Conservation (phyloP, 2,797 vertebrate species). For the Podargus strigoides region DNA sequence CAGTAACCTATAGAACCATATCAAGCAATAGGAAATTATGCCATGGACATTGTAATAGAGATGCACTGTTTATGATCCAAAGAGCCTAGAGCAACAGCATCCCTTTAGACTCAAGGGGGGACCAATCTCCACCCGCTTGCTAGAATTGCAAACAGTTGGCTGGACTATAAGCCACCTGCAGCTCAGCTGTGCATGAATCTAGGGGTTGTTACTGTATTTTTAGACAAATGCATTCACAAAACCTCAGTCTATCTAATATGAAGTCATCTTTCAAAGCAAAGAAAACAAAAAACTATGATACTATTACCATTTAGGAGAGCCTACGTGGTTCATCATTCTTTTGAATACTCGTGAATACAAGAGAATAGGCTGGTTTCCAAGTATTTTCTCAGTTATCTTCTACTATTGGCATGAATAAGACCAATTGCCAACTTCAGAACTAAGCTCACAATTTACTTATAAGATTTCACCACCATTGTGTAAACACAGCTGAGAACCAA, state of each 20-base stretch:
- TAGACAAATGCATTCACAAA: background rate
- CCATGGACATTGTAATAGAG: background rate
- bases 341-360: background rate
- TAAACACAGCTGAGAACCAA: constrained; percentile 60
- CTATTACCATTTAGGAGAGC: background rate
- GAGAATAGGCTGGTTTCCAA: background rate
- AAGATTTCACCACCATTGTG: background rate
- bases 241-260: background rate
- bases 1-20: background rate
- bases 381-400: background rate
- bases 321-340: background rate
- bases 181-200: constrained; percentile 11
- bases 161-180: constrained; percentile 15
- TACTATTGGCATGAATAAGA: background rate
- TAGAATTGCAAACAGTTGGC: background rate
- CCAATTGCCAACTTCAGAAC: constrained; percentile 29
- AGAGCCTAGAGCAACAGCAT: background rate
- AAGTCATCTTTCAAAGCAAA: constrained; percentile 24
- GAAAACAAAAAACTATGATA: background rate
- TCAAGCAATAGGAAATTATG: background rate
- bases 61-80: background rate
- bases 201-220: background rate
- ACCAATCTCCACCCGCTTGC: background rate
- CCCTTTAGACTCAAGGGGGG: background rate
- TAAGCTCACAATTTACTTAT: constrained; percentile 30